Evolutionary conservation across 2,113 vertebrate species (phyloP), one percentile per base, ranked within the genome.

Genomic region (Vimba vimba): DNA sequence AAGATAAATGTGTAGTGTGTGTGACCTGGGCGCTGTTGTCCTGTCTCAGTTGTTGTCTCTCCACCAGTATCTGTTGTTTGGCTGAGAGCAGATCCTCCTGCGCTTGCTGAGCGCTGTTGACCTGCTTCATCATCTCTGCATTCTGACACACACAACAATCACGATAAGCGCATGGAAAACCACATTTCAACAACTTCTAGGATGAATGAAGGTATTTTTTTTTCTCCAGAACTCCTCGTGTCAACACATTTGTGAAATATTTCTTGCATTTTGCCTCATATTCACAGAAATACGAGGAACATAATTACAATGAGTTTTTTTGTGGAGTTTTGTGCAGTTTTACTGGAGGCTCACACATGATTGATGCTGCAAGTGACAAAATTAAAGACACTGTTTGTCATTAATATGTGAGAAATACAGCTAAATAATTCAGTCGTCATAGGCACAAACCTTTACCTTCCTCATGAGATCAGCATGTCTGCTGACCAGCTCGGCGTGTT

Each of bases 401-500:
- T 43, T n/a, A 43, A 13, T 5, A 12, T 43, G 19, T 43, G 21
- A 43, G 19, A 19, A 39, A n/a, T 43, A 23, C 4, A 21, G 2
- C 52, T 55, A 6, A 55, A 19, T 52, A 52, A 52, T 52, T 55
- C 11, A 55, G 17, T 21, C 7, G 0, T 23, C 19, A 23, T 57
- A 23, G 2, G 36, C 68, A 71, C 68, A 73, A 73, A 71, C 2
- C 12, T 13, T 39, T 89, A 98, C 98, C 97, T 97, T 99, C 77
- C 96, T 96, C 93, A 99, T 95, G 12, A 99, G 93, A 79, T 97
- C 97, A 0, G 98, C 98, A 0, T 99, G 97, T 88, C 94, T 96
- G 92, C 96, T 96, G 27, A 99, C 97, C 88, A 99, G 95, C 91
- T 98, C 97, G 0, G 97, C 97, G 82, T 99, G 97, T 86, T 97